Conservation (phyloP, 2,113 vertebrate species). For the Myrmecophaga tridactyla region DNA sequence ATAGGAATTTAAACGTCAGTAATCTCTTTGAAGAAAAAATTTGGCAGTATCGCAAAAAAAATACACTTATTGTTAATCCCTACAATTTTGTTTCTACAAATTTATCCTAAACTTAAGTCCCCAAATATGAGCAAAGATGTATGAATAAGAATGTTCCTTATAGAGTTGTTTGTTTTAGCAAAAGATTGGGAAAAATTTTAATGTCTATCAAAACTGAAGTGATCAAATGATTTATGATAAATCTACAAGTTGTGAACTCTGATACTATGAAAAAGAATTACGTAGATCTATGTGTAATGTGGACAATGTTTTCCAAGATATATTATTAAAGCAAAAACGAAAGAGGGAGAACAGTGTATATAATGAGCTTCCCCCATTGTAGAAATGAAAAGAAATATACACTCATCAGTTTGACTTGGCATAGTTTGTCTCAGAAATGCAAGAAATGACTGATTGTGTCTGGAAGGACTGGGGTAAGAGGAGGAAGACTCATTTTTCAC, state of each 20-base stretch:
- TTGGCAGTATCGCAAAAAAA: slow-evolving; percentile 24
- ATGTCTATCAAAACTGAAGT: not conserved
- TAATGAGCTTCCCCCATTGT: not conserved
- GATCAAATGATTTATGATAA: not conserved
- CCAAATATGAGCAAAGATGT: not conserved
- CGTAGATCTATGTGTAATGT: not conserved
- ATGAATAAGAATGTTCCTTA: not conserved
- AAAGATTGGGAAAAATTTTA: not conserved
- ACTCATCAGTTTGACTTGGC: not conserved
- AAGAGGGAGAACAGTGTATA: not conserved
- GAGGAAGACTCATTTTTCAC: not conserved
- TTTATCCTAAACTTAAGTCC: not conserved
- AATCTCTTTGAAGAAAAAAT: not conserved
- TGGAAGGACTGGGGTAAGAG: not conserved
- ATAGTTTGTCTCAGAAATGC: not conserved
- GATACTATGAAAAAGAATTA: not conserved
- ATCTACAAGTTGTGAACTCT: not conserved
- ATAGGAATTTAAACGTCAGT: not conserved
- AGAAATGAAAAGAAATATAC: not conserved
- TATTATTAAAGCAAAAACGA: not conserved
- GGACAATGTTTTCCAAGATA: not conserved
- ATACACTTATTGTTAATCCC: not conserved
- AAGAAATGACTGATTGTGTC: not conserved
- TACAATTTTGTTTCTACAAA: slow-evolving; percentile 7
- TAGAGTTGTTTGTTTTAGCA: not conserved